Evolutionary conservation across 2,888 invertebrate species (phyloP).

Genomic region (Pasiphila rectangulata): DNA sequence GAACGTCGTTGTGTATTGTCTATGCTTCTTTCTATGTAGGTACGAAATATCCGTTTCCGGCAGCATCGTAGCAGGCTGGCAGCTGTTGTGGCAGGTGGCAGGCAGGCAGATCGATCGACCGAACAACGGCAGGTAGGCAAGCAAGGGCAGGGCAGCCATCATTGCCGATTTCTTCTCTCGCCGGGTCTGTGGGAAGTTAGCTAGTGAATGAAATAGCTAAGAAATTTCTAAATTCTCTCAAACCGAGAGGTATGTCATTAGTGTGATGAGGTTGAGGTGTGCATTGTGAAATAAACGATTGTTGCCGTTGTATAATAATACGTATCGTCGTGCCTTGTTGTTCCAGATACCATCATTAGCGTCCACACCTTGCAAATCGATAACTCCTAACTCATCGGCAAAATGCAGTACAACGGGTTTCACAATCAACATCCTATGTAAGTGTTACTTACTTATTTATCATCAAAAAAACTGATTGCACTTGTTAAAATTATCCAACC

Average conservation of each 20-base stretch:
- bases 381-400: constrained; percentile 40
- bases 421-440: constrained; percentile 78
- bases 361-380: constrained; percentile 56
- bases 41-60: constrained; percentile 49
- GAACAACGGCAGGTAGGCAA: no score
- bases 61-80: constrained; percentile 1
- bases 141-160: constrained; percentile 64
- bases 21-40: constrained; percentile 13
- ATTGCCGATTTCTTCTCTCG: constrained; percentile 83
- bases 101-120: neutral
- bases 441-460: constrained; percentile 25
- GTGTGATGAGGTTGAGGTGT: no score
- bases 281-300: neutral
- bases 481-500: neutral
- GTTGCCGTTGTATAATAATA: neutral
- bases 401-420: constrained; percentile 79
- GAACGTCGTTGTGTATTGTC: no score
- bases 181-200: constrained; percentile 72
- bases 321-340: constrained; percentile 32
- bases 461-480: neutral
- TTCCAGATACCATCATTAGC: constrained; percentile 71
- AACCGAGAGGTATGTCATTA: constrained; percentile 67
- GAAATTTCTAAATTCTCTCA: constrained; percentile 71
- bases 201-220: constrained; percentile 63
- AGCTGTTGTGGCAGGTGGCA: constrained; percentile 1